Evolutionary conservation across 2,797 vertebrate genomes (phyloP).

Genomic region (Hoplostethus atlanticus): DNA sequence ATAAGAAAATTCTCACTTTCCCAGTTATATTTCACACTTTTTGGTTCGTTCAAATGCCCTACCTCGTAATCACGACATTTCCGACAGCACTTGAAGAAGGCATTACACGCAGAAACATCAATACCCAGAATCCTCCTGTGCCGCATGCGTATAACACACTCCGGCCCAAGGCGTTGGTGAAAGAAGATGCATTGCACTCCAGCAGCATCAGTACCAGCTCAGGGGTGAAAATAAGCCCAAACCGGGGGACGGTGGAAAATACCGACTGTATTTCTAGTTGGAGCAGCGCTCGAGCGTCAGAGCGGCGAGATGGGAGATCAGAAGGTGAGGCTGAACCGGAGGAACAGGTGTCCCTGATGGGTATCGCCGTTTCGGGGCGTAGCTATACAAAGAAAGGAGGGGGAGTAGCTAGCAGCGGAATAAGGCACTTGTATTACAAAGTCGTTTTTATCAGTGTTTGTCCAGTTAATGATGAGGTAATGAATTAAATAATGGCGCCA

Average conservation of each 20-base stretch:
- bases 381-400: slow-evolving; percentile 77
- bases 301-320: slow-evolving; percentile 83
- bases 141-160: slow-evolving; percentile 72
- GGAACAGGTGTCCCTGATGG: slow-evolving; percentile 72
- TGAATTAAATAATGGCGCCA: slow-evolving; percentile 11
- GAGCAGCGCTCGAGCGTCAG: slow-evolving; percentile 50
- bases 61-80: background rate
- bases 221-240: slow-evolving; percentile 48
- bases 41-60: no score
- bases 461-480: background rate
- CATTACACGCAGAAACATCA: slow-evolving; percentile 59
- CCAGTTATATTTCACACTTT: no score
- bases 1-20: no score
- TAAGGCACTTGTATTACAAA: slow-evolving; percentile 3
- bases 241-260: slow-evolving; percentile 35
- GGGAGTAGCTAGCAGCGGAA: slow-evolving; percentile 24
- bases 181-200: slow-evolving; percentile 80
- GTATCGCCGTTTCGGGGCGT: slow-evolving; percentile 69
- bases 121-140: slow-evolving; percentile 72
- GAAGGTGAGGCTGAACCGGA: slow-evolving; percentile 79
- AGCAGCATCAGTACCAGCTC: slow-evolving; percentile 86
- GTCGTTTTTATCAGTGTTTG: background rate
- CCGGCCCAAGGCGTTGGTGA: slow-evolving; percentile 78
- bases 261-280: slow-evolving; percentile 48
- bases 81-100: slow-evolving; percentile 45